Evolutionary conservation across 2,888 invertebrate species (phyloP), one percentile per base, ranked within the genome.

Genomic region (Zeuzera pyrina): DNA sequence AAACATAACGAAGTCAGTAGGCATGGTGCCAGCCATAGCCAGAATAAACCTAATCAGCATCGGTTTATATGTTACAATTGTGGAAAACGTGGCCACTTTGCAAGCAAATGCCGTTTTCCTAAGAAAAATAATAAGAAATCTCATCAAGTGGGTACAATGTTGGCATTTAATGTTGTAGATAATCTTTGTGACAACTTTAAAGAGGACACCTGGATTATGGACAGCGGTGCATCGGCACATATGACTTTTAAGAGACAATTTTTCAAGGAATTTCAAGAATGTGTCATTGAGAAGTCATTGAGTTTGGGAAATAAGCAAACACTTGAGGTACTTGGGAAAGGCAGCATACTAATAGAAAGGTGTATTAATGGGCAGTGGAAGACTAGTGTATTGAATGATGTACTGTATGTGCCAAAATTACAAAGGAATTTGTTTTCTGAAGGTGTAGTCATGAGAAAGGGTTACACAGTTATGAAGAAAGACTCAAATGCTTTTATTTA

Each of bases 341-440:
- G 54, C 3, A 44, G 28, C 7, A 33, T 58, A 2, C 22, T 38
- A 12, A 42, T 57, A 12, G 34, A 47, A 29, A 45, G 34, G 12
- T 30, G 34, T 11, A 33, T 47, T 10, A 38, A 52, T 28, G 42
- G 41, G 10, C 35, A 41, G 35, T 58, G 57, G 55, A 28, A 36
- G 12, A 23, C 37, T 12, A 28, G 42, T 3, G 11, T 27, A 2
- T 40, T 58, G 13, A 31, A 42, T 2, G 37, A 52, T 39, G 45
- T 51, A 19, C 29, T 52, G 34, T 60, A 54, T 43, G 49, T 68
- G 3, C 61, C 57, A 6, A 39, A 38, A 0, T 36, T 65, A n/a
- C 26, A 39, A 8, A 51, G 51, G 39, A 63, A 65, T 31, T 30
- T 65, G 7, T 60, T 64, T 32, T 66, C 58, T 1, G 59, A 61